Percentiles rank a stretch among this genome's conserved stretches.
These are phyloP conservation scores for Dilophus febrilis DNA, from an alignment of 2,888 invertebrate species.

Conservation along the genomic window DNA sequence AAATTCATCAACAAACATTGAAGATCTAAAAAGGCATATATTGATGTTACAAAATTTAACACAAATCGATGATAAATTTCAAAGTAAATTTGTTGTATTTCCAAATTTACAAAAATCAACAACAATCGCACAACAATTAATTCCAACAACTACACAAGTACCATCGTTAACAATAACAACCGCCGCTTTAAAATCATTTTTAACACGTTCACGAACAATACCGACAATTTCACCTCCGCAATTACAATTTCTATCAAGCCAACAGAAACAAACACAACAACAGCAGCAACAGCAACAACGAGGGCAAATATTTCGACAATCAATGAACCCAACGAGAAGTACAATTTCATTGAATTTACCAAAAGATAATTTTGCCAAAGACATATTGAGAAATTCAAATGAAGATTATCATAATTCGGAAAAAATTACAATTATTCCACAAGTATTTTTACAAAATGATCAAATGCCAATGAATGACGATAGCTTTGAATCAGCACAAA, in stretches of 20 bases:
- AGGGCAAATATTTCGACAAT: neutral
- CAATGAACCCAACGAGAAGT: neutral
- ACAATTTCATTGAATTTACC: constrained; percentile 1
- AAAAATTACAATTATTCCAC: constrained; percentile 24
- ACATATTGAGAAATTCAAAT: constrained; percentile 17
- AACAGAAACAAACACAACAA: constrained; percentile 9
- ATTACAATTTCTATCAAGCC: neutral
- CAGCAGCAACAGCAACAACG: constrained; percentile 6
- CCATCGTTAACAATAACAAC: neutral
- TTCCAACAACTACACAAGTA: constrained; percentile 3
- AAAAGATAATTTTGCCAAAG: constrained; percentile 13
- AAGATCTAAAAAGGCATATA: constrained; percentile 28
- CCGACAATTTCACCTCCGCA: neutral
- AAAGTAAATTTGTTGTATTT: constrained; percentile 30
- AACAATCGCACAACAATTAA: constrained; percentile 8
- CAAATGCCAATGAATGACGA: constrained; percentile 17
- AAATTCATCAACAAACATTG: constrained; percentile 25
- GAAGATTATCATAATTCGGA: constrained; percentile 14
- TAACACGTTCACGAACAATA: too few relatives aligned
- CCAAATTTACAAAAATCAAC: constrained; percentile 21
- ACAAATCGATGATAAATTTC: constrained; percentile 27
- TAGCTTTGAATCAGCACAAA: constrained; percentile 11
- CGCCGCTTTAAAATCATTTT: neutral
- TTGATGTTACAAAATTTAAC: constrained; percentile 27
- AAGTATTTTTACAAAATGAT: constrained; percentile 25